Evolutionary conservation across 2,113 vertebrate species (phyloP), one percentile per base, ranked within the genome.

Genomic region (Chlorodrepanis virens): DNA sequence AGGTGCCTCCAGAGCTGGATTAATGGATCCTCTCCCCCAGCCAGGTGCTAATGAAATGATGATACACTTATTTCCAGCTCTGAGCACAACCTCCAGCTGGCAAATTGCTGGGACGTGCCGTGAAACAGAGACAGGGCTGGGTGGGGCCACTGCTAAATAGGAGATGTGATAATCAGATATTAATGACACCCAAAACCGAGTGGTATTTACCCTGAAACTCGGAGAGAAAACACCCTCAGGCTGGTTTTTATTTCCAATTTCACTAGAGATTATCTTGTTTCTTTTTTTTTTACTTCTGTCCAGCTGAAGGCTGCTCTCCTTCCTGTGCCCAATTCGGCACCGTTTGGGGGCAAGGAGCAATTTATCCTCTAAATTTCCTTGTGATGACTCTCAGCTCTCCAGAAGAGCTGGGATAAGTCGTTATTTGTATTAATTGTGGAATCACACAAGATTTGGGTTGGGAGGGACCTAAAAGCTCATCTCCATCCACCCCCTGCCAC

Each of bases 1-100:
- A 56, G 79, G 82, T 45, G 59, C 67, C 93, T 77, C 50, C 92
- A 78, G 89, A 88, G 80, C 11, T 0, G 1, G 44, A 91, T 87
- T 93, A 72, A 89, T 67, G 76, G 87, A 44, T 85, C 52, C 56
- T 94, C 76, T 93, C n/a, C 84, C 92, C 60, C 44, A 77, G 82
- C 63, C 85, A 94, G 88, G 96, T 81, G 49, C 76, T 88, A 96
- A 94, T 92, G 88, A 95, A 81, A 81, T 40, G 69, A 92, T 96
- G 87, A 95, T 71, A 91, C 56, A 77, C 19, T 70, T 70, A 95
- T 93, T 96, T 95, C 93, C 93, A 96, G 60, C 77, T 39, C 79
- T 16, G 40, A 92, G 74, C 70, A 89, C 84, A 94, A 65, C 65
- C 52, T 94, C 49, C 64, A 89, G 89, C 88, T 94, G 87, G 85